A percentile compares a stretch with the other conserved stretches of the same genome.
phyloP scores from a whole-genome alignment of 2,113 vertebrate species.

The Periophthalmus modestus region DNA sequence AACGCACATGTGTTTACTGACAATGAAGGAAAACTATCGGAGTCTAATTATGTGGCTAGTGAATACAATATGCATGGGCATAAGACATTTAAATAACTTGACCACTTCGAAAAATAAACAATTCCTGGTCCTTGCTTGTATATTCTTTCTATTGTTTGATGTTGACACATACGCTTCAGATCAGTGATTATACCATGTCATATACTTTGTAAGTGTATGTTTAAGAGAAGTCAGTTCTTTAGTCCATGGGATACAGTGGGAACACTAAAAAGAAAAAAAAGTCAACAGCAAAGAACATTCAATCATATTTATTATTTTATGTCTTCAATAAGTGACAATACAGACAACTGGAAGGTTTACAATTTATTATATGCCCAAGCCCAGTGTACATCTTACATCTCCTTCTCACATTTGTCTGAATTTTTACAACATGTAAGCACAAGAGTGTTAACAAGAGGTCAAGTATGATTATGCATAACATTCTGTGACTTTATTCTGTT shows the following conservation, averaged over 20 bases:
- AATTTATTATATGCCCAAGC: background rate
- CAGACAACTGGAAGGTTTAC: background rate
- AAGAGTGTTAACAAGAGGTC: too few relatives aligned
- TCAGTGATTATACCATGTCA: background rate
- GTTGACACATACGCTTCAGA: background rate
- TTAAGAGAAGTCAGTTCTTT: background rate
- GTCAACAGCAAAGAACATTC: background rate
- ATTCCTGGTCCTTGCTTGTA: background rate
- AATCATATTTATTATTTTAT: background rate
- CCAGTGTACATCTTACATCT: too few relatives aligned
- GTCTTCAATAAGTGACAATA: background rate
- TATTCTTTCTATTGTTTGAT: background rate
- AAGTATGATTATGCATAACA: background rate
- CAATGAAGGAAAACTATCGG: too few relatives aligned
- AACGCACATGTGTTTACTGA: constrained; percentile 1
- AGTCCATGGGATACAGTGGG: background rate
- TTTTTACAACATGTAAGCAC: too few relatives aligned
- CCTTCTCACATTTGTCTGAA: too few relatives aligned
- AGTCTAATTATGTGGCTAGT: background rate
- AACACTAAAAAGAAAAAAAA: background rate
- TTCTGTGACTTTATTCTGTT: background rate
- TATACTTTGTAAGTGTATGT: background rate
- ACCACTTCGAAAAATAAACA: background rate
- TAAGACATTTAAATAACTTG: background rate
- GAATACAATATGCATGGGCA: background rate